Conservation (phyloP, 2,888 invertebrate species). For the Slavum lentiscoides region DNA sequence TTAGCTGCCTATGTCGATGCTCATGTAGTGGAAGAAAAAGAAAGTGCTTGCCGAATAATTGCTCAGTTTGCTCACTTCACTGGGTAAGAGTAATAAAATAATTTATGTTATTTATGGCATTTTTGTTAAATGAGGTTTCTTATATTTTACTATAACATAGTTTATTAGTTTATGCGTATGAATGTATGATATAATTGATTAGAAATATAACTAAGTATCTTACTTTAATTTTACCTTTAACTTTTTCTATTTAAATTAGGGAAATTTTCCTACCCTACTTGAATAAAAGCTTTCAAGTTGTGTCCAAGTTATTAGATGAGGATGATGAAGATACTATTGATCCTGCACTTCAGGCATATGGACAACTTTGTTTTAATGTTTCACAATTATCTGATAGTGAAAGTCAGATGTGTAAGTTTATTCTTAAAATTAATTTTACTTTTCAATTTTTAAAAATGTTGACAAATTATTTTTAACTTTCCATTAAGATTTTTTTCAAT, state of each 20-base stretch:
- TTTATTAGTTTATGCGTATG: too few relatives aligned
- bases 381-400: conserved; percentile 20
- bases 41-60: conserved; percentile 35
- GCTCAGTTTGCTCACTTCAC: conserved; percentile 36
- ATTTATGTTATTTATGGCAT: not conserved
- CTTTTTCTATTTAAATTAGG: conserved; percentile 10
- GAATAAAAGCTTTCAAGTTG: conserved; percentile 11
- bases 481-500: too few relatives aligned
- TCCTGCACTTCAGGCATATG: conserved; percentile 47
- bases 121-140: not conserved
- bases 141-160: too few relatives aligned
- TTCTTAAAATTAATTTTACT: not conserved
- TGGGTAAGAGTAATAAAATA: conserved; percentile 32
- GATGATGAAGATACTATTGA: conserved; percentile 48
- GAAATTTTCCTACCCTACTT: conserved; percentile 36
- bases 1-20: conserved; percentile 36
- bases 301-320: conserved; percentile 44
- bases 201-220: too few relatives aligned
- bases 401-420: conserved; percentile 37
- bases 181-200: too few relatives aligned
- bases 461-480: not conserved
- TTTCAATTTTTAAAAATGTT: not conserved
- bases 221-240: not conserved
- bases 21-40: conserved; percentile 46
- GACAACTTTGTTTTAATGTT: conserved; percentile 41